Evolutionary conservation across 1,140 invertebrate genomes (phyloP).

Genomic region (Vanessa atalanta): DNA sequence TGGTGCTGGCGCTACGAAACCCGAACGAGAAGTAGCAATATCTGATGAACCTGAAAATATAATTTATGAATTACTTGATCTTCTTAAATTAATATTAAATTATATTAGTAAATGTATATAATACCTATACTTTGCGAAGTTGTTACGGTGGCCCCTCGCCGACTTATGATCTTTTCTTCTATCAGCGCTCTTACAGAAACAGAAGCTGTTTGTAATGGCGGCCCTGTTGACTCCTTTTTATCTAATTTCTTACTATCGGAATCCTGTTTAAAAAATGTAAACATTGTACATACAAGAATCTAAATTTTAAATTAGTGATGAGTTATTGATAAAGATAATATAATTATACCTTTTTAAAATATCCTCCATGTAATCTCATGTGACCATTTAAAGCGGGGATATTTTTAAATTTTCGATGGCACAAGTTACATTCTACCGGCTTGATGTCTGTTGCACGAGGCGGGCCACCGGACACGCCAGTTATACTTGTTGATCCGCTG

Average conservation of each 20-base stretch:
- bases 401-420: constrained; percentile 97
- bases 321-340: background rate
- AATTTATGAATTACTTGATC: background rate
- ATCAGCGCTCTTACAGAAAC: constrained; percentile 93
- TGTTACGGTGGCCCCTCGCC: constrained; percentile 80
- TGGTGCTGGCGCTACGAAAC: constrained; percentile 72
- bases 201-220: constrained; percentile 92
- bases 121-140: constrained; percentile 59
- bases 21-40: constrained; percentile 66
- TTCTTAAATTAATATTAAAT: background rate
- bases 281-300: background rate
- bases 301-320: background rate
- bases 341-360: constrained; percentile 92
- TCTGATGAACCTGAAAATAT: constrained; percentile 65
- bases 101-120: constrained; percentile 12
- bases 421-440: constrained; percentile 96
- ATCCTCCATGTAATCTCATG: constrained; percentile 97
- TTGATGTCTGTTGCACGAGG: constrained; percentile 77
- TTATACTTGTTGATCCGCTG: constrained; percentile 42
- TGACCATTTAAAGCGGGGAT: constrained; percentile 98
- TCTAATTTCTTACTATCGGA: constrained; percentile 92
- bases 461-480: constrained; percentile 35
- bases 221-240: constrained; percentile 89
- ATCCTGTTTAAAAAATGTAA: constrained; percentile 82
- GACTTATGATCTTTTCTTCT: constrained; percentile 95